Base-by-base conservation (phyloP, 2,888 invertebrate genomes). In the Nebria brevicollis region DNA sequence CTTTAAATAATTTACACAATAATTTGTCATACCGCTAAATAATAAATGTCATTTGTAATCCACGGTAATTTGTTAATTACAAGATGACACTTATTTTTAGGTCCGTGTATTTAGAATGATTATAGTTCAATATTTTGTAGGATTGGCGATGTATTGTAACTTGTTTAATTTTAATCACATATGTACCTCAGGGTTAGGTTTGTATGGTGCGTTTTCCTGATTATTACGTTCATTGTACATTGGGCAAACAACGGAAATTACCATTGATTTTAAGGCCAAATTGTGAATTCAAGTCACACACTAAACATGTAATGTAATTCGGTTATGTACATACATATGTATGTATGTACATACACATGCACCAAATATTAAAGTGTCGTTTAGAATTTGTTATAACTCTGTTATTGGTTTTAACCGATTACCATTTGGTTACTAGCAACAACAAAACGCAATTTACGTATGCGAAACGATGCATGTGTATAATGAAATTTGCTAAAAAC, bases 181-280 rank as follows among this genome's bases (percentile, higher is more conserved):
- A 72, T 54, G 72, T 34, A 78, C 43, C 15, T 75, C 20, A 15
- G 20, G 65, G 64, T 75, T 75, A 42, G 25, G 25, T 75, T 34
- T 65, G 75, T 26, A 11, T 20, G 34, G 54, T 25, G 75, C 20
- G 34, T 73, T 78, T 78, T 66, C 78, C 73, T 78, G 78, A 15
- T 74, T 42, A 73, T 74, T 66, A 66, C 65, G 64, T 66, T 72
- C 66, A 73, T 54, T 66, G 78, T 41, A 65, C 72, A n/a, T 54
- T 43, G 73, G 65, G 73, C 78, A 78, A 78, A 78, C 78, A 78
- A 73, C 78, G 73, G 78, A 78, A 73, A 78, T 74, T 78, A 78
- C 72, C 74, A 66, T 73, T 78, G 73, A 78, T 78, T 78, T 72
- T 66, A 41, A 66, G 78, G 66, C 78, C 73, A 78, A 78, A 78